Evolutionary conservation across 2,888 invertebrate genomes (phyloP).

Genomic region (Cosmopolites sordidus): DNA sequence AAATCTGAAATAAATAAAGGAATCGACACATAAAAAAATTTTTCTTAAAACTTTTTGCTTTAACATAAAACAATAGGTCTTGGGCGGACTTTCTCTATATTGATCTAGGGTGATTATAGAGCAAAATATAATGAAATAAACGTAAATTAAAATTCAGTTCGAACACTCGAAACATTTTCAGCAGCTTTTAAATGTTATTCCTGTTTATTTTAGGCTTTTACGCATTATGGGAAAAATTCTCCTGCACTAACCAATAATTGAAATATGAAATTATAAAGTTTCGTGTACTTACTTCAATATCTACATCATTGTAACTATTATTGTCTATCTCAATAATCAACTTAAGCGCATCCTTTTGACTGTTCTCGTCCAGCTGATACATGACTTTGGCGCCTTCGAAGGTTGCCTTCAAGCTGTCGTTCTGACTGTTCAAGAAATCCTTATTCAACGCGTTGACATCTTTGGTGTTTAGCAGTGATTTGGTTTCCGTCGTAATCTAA

Average conservation of each 20-base stretch:
- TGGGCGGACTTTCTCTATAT: too few species aligned
- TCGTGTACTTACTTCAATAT: conserved; percentile 50
- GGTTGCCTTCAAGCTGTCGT: conserved; percentile 68
- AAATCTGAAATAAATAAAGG: conserved; percentile 57
- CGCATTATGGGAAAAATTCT: too few species aligned
- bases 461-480: conserved; percentile 55
- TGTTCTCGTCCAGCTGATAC: conserved; percentile 65
- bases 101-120: too few species aligned
- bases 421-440: conserved; percentile 60
- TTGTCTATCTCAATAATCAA: conserved; percentile 58
- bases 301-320: conserved; percentile 51
- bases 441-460: conserved; percentile 63
- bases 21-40: too few species aligned
- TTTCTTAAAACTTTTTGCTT: too few species aligned
- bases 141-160: too few species aligned
- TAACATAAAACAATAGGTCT: too few species aligned
- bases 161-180: too few species aligned
- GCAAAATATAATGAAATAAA: too few species aligned
- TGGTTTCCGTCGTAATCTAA: conserved; percentile 47
- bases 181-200: too few species aligned
- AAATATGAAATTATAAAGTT: neutral
- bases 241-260: too few species aligned
- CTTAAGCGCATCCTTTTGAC: conserved; percentile 61
- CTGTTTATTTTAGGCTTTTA: too few species aligned
- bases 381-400: conserved; percentile 81